A percentile compares a stretch with the other conserved stretches of the same genome.
phyloP scores from a whole-genome alignment of 2,797 vertebrate genomes.

The Danio aesculapii region DNA sequence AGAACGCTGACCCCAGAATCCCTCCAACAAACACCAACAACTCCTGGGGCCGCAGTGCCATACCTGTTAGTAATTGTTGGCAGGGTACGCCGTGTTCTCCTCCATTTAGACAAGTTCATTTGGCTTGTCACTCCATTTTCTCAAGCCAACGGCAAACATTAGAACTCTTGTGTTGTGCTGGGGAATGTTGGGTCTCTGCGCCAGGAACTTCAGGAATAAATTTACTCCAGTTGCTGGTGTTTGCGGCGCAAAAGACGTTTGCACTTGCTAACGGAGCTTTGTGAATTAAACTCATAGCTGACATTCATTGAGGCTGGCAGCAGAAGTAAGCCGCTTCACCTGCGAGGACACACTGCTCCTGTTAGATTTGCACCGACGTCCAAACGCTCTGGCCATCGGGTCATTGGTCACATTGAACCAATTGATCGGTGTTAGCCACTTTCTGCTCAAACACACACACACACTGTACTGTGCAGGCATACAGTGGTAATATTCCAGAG shows the following conservation, averaged over 20 bases:
- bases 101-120: constrained; percentile 64
- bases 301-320: constrained; percentile 26
- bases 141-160: constrained; percentile 59
- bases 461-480: background rate
- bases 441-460: background rate
- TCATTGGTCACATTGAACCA: background rate
- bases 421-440: background rate
- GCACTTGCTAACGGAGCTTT: constrained; percentile 41
- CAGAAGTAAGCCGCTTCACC: constrained; percentile 13
- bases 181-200: constrained; percentile 46
- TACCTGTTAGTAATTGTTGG: constrained; percentile 65
- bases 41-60: constrained; percentile 18
- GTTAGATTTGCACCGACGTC: constrained; percentile 20
- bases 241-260: constrained; percentile 31
- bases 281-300: constrained; percentile 37
- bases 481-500: background rate
- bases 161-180: constrained; percentile 48
- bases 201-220: constrained; percentile 54
- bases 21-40: constrained; percentile 50
- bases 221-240: constrained; percentile 54
- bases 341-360: constrained; percentile 23
- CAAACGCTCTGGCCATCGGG: constrained; percentile 5
- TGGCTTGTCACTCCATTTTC: constrained; percentile 53
- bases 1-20: constrained; percentile 36
- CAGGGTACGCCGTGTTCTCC: constrained; percentile 39